These are phyloP conservation scores for Cataglyphis livida DNA, from an alignment of 2,888 invertebrate genomes.

Conservation along the genomic window DNA sequence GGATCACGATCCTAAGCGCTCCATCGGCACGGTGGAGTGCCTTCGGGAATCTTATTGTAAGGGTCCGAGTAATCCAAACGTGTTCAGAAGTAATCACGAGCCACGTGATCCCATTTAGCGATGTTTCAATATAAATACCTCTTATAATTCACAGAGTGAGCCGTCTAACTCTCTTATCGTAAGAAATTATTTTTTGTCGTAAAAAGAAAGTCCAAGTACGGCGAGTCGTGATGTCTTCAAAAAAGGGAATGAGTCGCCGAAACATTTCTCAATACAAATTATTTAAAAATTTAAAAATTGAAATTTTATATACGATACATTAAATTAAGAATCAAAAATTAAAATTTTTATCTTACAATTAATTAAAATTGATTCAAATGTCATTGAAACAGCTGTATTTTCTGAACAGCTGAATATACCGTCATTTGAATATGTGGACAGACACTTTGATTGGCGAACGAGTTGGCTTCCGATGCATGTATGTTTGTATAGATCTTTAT, in stretches of 20 bases:
- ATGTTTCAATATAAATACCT: conserved; percentile 41
- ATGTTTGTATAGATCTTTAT: background rate
- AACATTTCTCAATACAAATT: background rate
- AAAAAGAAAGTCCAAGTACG: background rate
- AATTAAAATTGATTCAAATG: background rate
- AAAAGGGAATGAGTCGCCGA: background rate
- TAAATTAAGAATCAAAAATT: background rate
- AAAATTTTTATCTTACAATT: background rate
- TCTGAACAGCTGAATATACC: background rate
- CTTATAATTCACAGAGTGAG: conserved; percentile 34
- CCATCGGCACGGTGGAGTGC: conserved; percentile 17
- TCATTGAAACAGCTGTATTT: background rate
- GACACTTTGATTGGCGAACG: background rate
- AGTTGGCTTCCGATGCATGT: background rate
- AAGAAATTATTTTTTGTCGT: conserved; percentile 10
- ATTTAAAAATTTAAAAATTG: background rate
- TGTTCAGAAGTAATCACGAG: conserved; percentile 50
- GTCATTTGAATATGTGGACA: background rate
- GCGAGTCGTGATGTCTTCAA: background rate
- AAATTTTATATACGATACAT: background rate
- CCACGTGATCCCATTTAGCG: conserved; percentile 39
- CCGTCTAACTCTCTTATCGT: background rate
- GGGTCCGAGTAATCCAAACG: conserved; percentile 40
- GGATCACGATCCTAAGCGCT: conserved; percentile 39
- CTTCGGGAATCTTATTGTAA: conserved; percentile 28